Base-by-base conservation (phyloP, 1,140 invertebrate species). In the Metopolophium dirhodum region DNA sequence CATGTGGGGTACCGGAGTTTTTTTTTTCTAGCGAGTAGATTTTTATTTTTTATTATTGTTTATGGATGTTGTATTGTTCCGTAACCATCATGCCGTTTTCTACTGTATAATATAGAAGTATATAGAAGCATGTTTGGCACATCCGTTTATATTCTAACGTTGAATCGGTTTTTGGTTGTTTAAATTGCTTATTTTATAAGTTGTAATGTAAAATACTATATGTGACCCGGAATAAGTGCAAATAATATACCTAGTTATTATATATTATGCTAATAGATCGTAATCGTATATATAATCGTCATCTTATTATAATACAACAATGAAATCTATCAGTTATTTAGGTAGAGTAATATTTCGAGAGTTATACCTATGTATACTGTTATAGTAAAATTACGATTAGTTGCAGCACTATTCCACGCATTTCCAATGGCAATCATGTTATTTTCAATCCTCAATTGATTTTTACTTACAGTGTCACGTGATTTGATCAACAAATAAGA, bases 41-140 rank as follows among this genome's bases (percentile, higher is more conserved):
- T 77, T 77, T 77, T 77, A 77, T 77, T 77, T 77, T 68, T 77
- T n/a, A 18, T n/a, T n/a, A 77, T n/a, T 35, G 61, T 77, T n/a
- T n/a, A 77, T 77, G 2, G 9, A 77, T 77, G 6, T 18, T n/a
- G 30, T 26, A 68, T 51, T 51, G 20, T 51, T 51, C 0, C 18
- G 18, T 51, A 51, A 51, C 51, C 14, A 49, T 14, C 14, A 49
- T 14, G 4, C 51, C 18, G 26, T 30, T 61, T 61, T 61, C 26
- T 30, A 30, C 57, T 61, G 1, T 4, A 1, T 49, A 1, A 49
- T 49, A 11, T 49, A 37, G n/a, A n/a, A n/a, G n/a, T n/a, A 51
- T 1, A n/a, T n/a, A n/a, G 11, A 77, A 77, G 3, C 7, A 11
- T 2, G 61, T n/a, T 77, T 18, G 61, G 11, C 18, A n/a, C 14